These are phyloP conservation scores for Chrysocyon brachyurus DNA, from an alignment of 2,797 vertebrate genomes.

Conservation along the genomic window DNA sequence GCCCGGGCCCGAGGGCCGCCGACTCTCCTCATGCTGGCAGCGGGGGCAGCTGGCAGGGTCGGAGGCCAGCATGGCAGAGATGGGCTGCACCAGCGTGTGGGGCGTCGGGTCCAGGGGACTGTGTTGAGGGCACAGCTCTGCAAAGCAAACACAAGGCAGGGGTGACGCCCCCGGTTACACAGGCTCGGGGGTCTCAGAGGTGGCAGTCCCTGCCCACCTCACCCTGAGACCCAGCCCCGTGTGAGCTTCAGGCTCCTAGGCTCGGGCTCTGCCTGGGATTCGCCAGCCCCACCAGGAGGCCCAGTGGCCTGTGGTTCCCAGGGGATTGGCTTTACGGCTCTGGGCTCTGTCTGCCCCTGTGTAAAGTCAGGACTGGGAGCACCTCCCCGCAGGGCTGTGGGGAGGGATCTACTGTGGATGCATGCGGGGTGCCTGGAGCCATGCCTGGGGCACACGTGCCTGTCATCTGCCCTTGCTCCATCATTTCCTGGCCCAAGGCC, in stretches of 20 bases:
- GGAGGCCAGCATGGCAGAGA: conserved; percentile 91
- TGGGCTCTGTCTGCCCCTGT: neutral
- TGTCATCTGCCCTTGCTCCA: accelerated
- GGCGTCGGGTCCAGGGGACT: conserved; percentile 89
- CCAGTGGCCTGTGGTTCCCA: accelerated
- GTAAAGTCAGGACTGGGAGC: neutral
- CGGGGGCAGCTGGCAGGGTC: conserved; percentile 92
- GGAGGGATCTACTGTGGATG: too few relatives aligned
- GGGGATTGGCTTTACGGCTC: neutral
- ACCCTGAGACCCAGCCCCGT: accelerated
- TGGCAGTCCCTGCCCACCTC: neutral
- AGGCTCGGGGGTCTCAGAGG: neutral
- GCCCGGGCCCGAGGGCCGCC: conserved; percentile 81
- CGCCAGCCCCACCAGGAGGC: neutral
- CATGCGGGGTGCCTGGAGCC: accelerated
- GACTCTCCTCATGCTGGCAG: conserved; percentile 88
- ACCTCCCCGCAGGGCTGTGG: accelerated
- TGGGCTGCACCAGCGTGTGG: conserved; percentile 90
- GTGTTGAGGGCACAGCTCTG: conserved; percentile 93
- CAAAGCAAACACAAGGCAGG: conserved; percentile 49
- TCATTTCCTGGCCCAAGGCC: neutral
- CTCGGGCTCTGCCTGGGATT: neutral
- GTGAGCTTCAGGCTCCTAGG: accelerated
- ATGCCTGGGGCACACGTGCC: accelerated
- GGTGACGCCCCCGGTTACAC: neutral